phyloP scores from a whole-genome alignment of 2,113 vertebrate species.

The Tor tambroides region DNA sequence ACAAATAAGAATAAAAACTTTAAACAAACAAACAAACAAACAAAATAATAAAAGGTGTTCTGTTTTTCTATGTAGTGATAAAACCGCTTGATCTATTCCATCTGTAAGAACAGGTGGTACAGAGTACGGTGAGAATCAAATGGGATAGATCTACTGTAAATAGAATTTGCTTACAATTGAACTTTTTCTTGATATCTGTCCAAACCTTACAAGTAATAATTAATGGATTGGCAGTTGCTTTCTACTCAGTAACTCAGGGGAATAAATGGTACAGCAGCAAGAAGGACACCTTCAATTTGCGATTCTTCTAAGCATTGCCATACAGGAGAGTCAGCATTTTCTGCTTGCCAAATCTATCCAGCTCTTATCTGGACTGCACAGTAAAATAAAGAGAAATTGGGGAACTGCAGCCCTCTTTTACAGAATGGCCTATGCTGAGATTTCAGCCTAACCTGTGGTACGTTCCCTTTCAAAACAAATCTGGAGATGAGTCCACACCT shows the following conservation, averaged over 20 bases:
- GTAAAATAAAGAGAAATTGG: background rate
- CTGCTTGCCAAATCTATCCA: conserved; percentile 23
- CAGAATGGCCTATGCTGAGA: background rate
- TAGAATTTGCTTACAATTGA: background rate
- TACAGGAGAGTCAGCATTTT: conserved; percentile 21
- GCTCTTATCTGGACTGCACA: conserved; percentile 30
- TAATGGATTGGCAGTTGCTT: background rate
- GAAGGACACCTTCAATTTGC: conserved; percentile 7
- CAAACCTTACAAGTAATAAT: background rate
- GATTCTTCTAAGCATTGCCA: background rate
- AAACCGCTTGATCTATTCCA: background rate
- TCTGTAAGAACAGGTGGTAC: background rate
- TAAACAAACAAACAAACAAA: too few species aligned
- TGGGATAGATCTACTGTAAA: background rate
- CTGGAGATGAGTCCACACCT: background rate
- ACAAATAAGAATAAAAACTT: too few species aligned
- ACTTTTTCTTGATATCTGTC: conserved; percentile 14
- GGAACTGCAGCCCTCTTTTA: background rate
- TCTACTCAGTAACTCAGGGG: conserved; percentile 11
- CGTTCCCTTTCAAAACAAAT: background rate
- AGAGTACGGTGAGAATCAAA: background rate
- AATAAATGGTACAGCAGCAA: conserved; percentile 14
- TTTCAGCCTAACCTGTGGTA: background rate
- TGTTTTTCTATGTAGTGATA: too few species aligned
- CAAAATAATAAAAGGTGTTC: too few species aligned